Evolutionary conservation across 2,113 vertebrate genomes (phyloP).

Genomic region (Laticauda laticaudata): DNA sequence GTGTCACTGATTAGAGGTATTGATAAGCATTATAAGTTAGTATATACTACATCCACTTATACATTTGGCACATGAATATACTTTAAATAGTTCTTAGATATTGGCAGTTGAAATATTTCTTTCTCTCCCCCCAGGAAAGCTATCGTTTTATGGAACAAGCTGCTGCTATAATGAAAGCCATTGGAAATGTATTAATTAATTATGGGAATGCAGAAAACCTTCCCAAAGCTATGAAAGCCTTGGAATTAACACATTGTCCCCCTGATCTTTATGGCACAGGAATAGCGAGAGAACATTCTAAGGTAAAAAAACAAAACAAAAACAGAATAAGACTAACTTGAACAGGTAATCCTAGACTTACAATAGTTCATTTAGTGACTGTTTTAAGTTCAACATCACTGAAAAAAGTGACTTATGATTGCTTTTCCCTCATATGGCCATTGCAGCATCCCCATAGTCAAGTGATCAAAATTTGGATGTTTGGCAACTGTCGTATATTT

Average conservation of each 20-base stretch:
- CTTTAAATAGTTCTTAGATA: not conserved
- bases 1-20: not conserved
- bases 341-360: not conserved
- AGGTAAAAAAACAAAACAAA: slow-evolving; percentile 44
- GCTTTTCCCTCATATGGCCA: not conserved
- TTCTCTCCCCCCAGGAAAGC: slow-evolving; percentile 79
- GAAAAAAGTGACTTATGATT: not conserved
- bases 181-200: slow-evolving; percentile 76
- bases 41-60: not conserved
- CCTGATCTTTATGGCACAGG: slow-evolving; percentile 50
- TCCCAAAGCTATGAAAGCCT: slow-evolving; percentile 61
- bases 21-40: not conserved
- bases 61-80: not conserved
- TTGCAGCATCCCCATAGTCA: not conserved
- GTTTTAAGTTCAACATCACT: not conserved
- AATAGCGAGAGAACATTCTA: slow-evolving; percentile 50
- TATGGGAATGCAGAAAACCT: slow-evolving; percentile 71
- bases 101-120: not conserved
- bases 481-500: not conserved
- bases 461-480: not conserved
- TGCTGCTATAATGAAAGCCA: slow-evolving; percentile 72
- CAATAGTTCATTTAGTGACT: not conserved
- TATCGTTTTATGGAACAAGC: slow-evolving; percentile 78
- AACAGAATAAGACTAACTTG: not conserved
- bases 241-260: slow-evolving; percentile 72